Conservation (phyloP, 2,797 vertebrate species). For the Anas flavirostris region DNA sequence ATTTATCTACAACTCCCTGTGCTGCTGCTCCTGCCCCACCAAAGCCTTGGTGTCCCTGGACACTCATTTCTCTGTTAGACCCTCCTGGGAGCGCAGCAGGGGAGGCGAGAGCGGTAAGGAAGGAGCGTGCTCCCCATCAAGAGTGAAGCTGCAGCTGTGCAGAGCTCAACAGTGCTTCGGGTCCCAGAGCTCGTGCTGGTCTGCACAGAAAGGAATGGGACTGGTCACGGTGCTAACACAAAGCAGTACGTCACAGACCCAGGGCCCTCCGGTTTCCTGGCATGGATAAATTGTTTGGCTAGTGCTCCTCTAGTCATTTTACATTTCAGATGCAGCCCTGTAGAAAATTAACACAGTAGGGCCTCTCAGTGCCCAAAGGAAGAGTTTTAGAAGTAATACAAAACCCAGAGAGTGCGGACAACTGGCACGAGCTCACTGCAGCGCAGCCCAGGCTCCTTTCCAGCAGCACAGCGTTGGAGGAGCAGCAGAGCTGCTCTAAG, state of each 20-base stretch:
- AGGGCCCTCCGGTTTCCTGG: neutral
- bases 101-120: neutral
- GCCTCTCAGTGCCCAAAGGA: neutral
- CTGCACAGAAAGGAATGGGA: neutral
- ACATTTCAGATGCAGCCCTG: neutral
- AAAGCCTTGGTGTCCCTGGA: rapidly evolving
- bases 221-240: rapidly evolving
- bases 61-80: neutral
- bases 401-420: neutral
- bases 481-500: neutral
- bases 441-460: neutral
- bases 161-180: neutral
- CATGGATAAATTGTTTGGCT: neutral
- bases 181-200: neutral
- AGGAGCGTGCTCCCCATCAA: rapidly evolving
- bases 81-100: rapidly evolving
- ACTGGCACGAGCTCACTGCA: neutral
- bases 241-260: neutral
- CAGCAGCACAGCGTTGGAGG: neutral
- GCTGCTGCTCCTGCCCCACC: neutral
- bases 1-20: neutral
- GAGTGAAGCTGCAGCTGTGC: rapidly evolving
- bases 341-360: neutral
- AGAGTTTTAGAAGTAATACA: neutral
- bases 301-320: neutral